These are phyloP conservation scores for Polydrusus cervinus DNA, from an alignment of 2,888 invertebrate genomes.

Conservation along the genomic window DNA sequence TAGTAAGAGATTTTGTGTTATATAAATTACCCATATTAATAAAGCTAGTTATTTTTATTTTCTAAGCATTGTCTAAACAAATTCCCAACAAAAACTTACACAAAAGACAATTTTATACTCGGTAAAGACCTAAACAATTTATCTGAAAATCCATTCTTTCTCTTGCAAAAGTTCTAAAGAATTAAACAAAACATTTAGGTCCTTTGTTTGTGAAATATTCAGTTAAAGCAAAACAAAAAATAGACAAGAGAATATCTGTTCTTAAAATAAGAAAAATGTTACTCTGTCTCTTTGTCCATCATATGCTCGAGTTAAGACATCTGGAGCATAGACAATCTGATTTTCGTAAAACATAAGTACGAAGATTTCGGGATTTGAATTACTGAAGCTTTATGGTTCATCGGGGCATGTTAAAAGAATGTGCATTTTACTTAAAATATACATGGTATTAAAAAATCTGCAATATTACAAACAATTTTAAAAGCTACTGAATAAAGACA, in stretches of 20 bases:
- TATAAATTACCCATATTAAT: no score
- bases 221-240: not conserved
- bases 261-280: not conserved
- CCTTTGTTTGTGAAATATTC: not conserved
- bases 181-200: not conserved
- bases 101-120: not conserved
- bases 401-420: no score
- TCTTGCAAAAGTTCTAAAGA: slow-evolving; percentile 8
- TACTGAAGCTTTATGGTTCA: not conserved
- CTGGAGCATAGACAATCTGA: not conserved
- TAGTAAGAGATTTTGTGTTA: no score
- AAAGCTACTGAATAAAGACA: no score
- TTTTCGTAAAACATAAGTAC: not conserved
- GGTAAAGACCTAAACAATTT: slow-evolving; percentile 4
- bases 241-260: slow-evolving; percentile 6
- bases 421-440: no score
- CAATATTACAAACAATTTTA: no score
- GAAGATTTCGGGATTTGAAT: not conserved
- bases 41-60: no score
- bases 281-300: not conserved
- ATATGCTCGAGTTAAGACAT: not conserved
- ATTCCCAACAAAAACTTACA: not conserved
- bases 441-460: no score
- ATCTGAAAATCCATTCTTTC: not conserved
- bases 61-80: not conserved